Percentiles rank a stretch among this genome's conserved stretches.
phyloP scores from a whole-genome alignment of 2,113 vertebrate species.

The Pogona vitticeps region DNA sequence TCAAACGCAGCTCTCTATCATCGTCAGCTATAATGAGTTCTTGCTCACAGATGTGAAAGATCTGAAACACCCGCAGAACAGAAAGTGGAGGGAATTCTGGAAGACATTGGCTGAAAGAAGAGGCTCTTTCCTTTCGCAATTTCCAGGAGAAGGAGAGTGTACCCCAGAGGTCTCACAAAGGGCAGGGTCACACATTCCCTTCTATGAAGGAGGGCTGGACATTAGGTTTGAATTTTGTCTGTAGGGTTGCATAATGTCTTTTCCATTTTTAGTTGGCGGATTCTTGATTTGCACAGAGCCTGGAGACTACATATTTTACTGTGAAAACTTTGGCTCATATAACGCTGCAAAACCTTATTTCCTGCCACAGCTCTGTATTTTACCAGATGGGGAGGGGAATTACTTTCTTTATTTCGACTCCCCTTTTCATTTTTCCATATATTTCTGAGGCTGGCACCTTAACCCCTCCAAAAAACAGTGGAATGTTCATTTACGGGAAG shows the following conservation, averaged over 20 bases:
- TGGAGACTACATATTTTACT: conserved; percentile 55
- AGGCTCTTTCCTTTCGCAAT: conserved; percentile 39
- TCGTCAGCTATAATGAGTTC: conserved; percentile 65
- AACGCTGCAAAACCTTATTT: conserved; percentile 68
- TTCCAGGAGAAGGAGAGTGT: conserved; percentile 62
- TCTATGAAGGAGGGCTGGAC: conserved; percentile 54
- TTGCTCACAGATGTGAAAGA: conserved; percentile 63
- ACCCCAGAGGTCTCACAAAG: conserved; percentile 63
- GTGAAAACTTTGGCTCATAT: conserved; percentile 54
- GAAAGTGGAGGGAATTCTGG: conserved; percentile 68
- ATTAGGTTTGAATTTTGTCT: conserved; percentile 47
- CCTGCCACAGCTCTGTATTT: conserved; percentile 62
- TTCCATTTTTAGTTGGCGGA: conserved; percentile 64
- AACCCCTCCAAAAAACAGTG: conserved; percentile 58
- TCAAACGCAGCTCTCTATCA: conserved; percentile 38
- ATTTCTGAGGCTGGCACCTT: conserved; percentile 62
- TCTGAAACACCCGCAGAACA: conserved; percentile 69
- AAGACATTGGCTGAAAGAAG: conserved; percentile 65
- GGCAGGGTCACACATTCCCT: conserved; percentile 63
- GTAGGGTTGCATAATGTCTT: conserved; percentile 71
- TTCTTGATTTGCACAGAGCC: conserved; percentile 65
- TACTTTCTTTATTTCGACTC: background rate
- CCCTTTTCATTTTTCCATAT: conserved; percentile 67
- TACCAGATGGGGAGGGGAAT: conserved; percentile 61
- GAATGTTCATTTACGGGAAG: conserved; percentile 74